Evolutionary conservation across 2,113 vertebrate genomes (phyloP), one percentile per base, ranked within the genome.

Genomic region (Notechis scutatus): DNA sequence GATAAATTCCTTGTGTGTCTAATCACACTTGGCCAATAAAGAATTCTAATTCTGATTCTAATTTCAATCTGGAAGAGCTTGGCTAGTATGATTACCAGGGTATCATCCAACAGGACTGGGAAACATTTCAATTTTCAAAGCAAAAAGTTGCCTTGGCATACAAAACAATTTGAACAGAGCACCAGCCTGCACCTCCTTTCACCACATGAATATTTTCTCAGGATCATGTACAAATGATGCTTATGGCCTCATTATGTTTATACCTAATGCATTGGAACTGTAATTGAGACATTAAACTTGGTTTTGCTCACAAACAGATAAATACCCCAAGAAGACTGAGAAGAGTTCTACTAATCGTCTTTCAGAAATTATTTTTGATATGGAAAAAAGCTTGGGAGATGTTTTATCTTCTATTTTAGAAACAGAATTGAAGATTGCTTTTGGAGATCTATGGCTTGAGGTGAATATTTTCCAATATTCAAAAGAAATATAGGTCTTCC

Each of bases 341-440:
- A 11, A 92, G 61, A 29, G 34, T 5, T 64, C 92, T 87, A 74
- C 95, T 92, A 89, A 92, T 5, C 93, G 2, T 45, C 95, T 98
- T 85, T 97, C 97, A 89, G 86, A 47, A 92, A 96, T 97, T 88
- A 91, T 98, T 92, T 96, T 94, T 94, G 94, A 98, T 54, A 95
- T 99, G 52, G 98, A 99, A 93, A 98, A 97, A 92, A 98, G 96
- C 94, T 98, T 99, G 92, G 97, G 96, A 96, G 96, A 96, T 95
- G 98, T 97, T 92, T 98, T 99, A 92, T 99, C 99, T 89, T 97
- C 97, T 89, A 98, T 99, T 95, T 96, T 99, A 93, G 98, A 98
- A 97, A 98, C 97, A 29, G 99, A 99, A 97, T 99, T 99, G 99
- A 99, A 98, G 97, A 97, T 97, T 12, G 98, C 96, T 10, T 99